Evolutionary conservation across 2,888 invertebrate genomes (phyloP).

Genomic region (Athalia cordata): DNA sequence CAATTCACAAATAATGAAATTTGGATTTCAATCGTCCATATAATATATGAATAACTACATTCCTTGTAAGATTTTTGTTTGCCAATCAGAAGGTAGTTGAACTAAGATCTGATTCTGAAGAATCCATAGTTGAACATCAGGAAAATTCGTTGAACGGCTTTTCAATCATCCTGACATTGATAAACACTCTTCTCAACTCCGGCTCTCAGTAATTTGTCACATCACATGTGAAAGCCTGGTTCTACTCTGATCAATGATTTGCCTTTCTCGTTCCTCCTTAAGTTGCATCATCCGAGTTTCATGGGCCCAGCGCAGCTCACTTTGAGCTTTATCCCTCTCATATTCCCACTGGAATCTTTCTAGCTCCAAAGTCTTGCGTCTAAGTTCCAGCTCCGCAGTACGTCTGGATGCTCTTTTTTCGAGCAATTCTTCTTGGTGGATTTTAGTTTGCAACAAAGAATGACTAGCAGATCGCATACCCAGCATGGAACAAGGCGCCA

Average conservation of each 20-base stretch:
- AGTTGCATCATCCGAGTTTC: constrained; percentile 65
- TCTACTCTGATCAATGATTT: constrained; percentile 58
- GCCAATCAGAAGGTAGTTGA: no score
- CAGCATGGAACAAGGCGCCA: constrained; percentile 56
- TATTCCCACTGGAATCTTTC: constrained; percentile 64
- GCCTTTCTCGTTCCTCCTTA: constrained; percentile 62
- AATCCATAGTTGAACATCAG: no score
- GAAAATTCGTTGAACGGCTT: no score
- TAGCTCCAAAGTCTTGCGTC: constrained; percentile 62
- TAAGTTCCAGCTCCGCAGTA: constrained; percentile 63
- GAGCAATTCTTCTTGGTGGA: constrained; percentile 62
- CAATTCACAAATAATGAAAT: constrained; percentile 35
- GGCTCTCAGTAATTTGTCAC: constrained; percentile 6
- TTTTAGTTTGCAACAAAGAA: constrained; percentile 61
- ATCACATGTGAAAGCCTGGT: constrained; percentile 46
- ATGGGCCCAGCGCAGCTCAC: constrained; percentile 62
- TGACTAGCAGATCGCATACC: constrained; percentile 51
- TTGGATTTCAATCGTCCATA: constrained; percentile 7
- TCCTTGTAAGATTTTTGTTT: no score
- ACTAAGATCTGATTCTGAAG: no score
- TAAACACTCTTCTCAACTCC: no score
- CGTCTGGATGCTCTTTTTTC: constrained; percentile 61
- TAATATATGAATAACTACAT: neutral
- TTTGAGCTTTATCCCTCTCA: constrained; percentile 62
- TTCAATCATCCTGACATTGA: no score